A percentile compares a stretch with the other conserved stretches of the same genome.
These are phyloP conservation scores for Mustelus asterias DNA, from an alignment of 2,113 vertebrate species.

Conservation along the genomic window DNA sequence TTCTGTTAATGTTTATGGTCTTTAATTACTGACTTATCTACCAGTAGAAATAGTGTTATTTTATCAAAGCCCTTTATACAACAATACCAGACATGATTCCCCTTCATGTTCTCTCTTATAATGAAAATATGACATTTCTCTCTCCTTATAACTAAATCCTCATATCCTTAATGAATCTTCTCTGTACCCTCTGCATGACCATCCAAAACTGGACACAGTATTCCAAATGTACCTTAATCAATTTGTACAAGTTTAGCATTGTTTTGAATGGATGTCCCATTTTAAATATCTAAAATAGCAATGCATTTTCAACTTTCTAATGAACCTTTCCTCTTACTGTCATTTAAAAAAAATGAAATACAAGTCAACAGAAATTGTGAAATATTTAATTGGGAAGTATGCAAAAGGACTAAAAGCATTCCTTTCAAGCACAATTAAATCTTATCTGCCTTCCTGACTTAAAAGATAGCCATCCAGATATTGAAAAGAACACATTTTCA, in stretches of 20 bases:
- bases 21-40: neutral
- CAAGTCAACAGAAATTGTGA: neutral
- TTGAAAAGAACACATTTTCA: neutral
- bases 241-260: neutral
- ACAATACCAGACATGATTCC: too few relatives aligned
- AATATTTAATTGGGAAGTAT: neutral
- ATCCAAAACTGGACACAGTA: neutral
- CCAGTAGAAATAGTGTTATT: too few relatives aligned
- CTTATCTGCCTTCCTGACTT: neutral
- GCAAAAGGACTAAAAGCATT: neutral
- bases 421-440: neutral
- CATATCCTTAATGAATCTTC: neutral
- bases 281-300: neutral
- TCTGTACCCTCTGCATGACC: neutral
- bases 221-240: neutral
- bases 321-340: neutral
- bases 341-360: neutral
- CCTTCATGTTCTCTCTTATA: neutral
- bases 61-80: too few relatives aligned
- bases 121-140: neutral
- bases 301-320: neutral
- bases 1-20: neutral
- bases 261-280: too few relatives aligned
- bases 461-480: neutral
- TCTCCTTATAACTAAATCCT: neutral